Conservation (phyloP, 2,888 invertebrate genomes). For the Eretmocerus hayati region DNA sequence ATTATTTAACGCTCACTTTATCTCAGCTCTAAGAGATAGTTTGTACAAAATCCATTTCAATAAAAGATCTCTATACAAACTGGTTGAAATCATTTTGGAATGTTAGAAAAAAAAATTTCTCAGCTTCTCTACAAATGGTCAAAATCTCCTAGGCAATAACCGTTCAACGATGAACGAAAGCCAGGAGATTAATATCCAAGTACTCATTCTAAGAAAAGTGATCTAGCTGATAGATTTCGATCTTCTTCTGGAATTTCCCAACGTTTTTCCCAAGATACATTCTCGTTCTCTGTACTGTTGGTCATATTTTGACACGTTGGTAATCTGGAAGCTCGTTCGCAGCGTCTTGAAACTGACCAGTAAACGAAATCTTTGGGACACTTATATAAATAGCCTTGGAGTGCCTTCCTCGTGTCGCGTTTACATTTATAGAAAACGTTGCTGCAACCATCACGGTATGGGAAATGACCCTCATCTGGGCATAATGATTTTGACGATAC, state of each 20-base stretch:
- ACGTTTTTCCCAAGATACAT: slow-evolving; percentile 30
- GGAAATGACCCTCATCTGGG: slow-evolving; percentile 61
- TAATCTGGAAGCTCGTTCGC: slow-evolving; percentile 60
- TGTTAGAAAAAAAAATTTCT: neutral
- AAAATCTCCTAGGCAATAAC: no score
- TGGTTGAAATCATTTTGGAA: no score
- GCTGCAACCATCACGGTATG: slow-evolving; percentile 64
- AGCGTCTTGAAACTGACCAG: slow-evolving; percentile 71
- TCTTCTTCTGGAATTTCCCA: slow-evolving; percentile 38
- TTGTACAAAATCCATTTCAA: no score
- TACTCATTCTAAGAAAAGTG: slow-evolving; percentile 20
- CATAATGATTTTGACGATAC: slow-evolving; percentile 57
- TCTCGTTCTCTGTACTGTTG: slow-evolving; percentile 26
- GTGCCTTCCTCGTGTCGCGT: slow-evolving; percentile 46
- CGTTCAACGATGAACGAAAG: no score
- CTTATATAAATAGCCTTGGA: slow-evolving; percentile 66
- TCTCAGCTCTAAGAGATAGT: no score
- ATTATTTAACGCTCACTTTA: no score
- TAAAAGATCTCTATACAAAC: no score
- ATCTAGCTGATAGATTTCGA: slow-evolving; percentile 34
- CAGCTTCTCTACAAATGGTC: no score
- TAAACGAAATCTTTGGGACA: slow-evolving; percentile 72
- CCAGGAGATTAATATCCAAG: no score
- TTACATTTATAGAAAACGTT: slow-evolving; percentile 67
- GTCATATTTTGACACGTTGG: slow-evolving; percentile 50